A percentile compares a stretch with the other conserved stretches of the same genome.
These are phyloP conservation scores for Uria lomvia DNA, from an alignment of 2,113 vertebrate genomes.

Conservation along the genomic window DNA sequence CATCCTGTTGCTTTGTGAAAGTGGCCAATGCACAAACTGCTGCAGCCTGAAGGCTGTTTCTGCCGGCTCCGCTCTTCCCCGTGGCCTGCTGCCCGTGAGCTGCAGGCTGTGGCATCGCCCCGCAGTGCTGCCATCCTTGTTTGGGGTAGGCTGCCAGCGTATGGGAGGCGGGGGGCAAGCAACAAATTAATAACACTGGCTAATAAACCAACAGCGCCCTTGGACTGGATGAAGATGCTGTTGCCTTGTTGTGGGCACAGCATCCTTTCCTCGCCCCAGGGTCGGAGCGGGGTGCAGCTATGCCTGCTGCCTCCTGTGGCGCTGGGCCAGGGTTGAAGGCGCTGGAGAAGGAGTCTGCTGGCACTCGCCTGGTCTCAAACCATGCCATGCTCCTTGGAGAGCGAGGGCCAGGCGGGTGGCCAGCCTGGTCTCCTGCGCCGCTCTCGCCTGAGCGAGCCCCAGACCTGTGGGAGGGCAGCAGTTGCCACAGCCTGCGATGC, in stretches of 20 bases:
- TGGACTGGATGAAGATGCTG: neutral
- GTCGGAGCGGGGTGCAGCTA: accelerated
- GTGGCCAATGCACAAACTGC: accelerated
- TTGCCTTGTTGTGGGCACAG: neutral
- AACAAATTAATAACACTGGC: neutral
- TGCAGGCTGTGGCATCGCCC: neutral
- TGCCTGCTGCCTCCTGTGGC: neutral
- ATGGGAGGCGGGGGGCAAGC: neutral
- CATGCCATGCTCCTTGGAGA: accelerated
- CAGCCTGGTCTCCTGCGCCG: neutral
- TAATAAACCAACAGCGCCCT: neutral
- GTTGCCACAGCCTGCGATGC: neutral
- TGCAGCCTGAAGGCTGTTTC: neutral
- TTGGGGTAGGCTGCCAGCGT: too few relatives aligned
- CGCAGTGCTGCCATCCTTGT: accelerated
- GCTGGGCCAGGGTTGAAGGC: neutral
- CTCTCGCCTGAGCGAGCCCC: neutral
- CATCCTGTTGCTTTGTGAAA: accelerated
- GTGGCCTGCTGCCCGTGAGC: accelerated
- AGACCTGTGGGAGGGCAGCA: neutral
- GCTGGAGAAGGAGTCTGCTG: neutral
- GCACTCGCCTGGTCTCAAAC: accelerated
- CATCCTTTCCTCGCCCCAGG: accelerated
- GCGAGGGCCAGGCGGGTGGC: accelerated
- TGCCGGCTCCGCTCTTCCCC: neutral